Evolutionary conservation across 2,888 invertebrate species (phyloP).

Genomic region (Oegoconia quadripuncta): DNA sequence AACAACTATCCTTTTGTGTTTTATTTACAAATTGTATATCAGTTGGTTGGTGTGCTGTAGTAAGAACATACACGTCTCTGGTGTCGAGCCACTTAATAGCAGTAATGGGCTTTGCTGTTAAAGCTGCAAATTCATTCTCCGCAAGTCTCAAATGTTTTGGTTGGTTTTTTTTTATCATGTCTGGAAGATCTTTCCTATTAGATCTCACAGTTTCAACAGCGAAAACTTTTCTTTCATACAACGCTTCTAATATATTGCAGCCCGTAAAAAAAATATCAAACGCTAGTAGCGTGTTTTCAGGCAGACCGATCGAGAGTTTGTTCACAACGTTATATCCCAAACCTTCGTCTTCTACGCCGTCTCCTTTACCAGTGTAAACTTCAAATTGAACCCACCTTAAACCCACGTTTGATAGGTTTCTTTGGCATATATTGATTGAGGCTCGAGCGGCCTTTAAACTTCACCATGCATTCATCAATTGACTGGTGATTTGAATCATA

Average conservation of each 20-base stretch:
- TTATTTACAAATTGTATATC: conserved; percentile 26
- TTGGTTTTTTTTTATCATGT: conserved; percentile 19
- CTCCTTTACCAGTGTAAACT: too few species aligned
- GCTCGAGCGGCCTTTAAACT: too few species aligned
- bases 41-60: conserved; percentile 26
- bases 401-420: too few species aligned
- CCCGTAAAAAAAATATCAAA: conserved; percentile 37
- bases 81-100: conserved; percentile 31
- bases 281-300: conserved; percentile 26
- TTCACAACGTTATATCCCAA: conserved; percentile 24
- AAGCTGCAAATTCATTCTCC: conserved; percentile 29
- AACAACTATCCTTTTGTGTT: conserved; percentile 38
- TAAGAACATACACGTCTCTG: conserved; percentile 24
- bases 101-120: conserved; percentile 27
- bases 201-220: conserved; percentile 23
- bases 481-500: too few species aligned
- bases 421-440: too few species aligned
- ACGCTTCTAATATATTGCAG: conserved; percentile 19
- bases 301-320: conserved; percentile 22
- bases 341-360: conserved; percentile 21
- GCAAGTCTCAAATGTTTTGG: conserved; percentile 25
- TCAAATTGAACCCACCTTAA: too few species aligned
- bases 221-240: conserved; percentile 21
- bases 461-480: too few species aligned
- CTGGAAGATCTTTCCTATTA: conserved; percentile 22